Percentiles rank a stretch among this genome's conserved stretches.
phyloP scores from a whole-genome alignment of 92 coral and sea anemone species.

The Heliopora coerulea region DNA sequence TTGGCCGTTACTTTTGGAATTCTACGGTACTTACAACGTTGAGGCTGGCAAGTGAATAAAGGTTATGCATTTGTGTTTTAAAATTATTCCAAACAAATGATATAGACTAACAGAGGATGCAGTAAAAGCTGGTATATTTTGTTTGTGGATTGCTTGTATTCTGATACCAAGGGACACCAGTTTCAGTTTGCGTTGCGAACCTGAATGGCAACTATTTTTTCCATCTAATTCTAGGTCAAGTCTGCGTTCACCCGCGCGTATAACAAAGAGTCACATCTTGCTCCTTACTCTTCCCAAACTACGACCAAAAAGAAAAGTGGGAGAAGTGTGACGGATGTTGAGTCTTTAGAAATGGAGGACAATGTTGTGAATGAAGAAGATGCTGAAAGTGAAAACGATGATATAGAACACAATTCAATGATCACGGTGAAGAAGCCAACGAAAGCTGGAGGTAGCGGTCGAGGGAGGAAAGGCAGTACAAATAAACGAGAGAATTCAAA shows the following conservation, averaged over 20 bases:
- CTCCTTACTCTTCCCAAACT: constrained; percentile 71
- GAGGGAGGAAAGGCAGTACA: neutral
- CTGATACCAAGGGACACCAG: too few relatives aligned
- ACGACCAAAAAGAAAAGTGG: constrained; percentile 65
- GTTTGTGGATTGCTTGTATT: too few relatives aligned
- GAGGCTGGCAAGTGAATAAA: too few relatives aligned
- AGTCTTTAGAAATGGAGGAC: constrained; percentile 43
- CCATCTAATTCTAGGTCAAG: constrained; percentile 61
- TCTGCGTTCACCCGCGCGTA: constrained; percentile 86
- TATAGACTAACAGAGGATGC: too few relatives aligned
- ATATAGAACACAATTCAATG: constrained; percentile 75
- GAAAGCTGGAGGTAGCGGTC: constrained; percentile 34
- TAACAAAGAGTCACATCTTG: constrained; percentile 81
- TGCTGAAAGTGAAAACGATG: constrained; percentile 55
- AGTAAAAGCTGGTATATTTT: too few relatives aligned
- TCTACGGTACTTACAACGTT: too few relatives aligned
- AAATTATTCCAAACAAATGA: too few relatives aligned
- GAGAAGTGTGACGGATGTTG: constrained; percentile 43
- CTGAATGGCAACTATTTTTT: neutral
- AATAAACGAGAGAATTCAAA: neutral
- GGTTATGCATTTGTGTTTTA: too few relatives aligned
- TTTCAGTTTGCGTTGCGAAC: neutral
- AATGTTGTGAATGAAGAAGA: constrained; percentile 42
- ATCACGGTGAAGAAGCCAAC: constrained; percentile 60
- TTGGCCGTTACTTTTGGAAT: too few relatives aligned